Evolutionary conservation across 2,113 vertebrate species (phyloP).

Genomic region (Bujurquina vittata): DNA sequence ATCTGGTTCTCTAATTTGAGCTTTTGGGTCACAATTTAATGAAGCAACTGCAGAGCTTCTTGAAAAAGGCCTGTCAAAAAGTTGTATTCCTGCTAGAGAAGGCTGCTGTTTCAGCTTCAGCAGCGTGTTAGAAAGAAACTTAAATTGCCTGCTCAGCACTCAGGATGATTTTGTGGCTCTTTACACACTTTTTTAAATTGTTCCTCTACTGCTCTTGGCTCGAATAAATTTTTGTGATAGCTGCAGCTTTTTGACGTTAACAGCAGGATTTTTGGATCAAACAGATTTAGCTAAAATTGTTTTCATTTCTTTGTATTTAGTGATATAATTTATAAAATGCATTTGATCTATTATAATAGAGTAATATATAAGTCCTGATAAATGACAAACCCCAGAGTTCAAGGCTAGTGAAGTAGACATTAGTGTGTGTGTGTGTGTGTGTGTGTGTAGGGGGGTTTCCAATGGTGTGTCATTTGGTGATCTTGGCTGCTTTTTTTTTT

Average conservation of each 20-base stretch:
- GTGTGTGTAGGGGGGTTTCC: not conserved
- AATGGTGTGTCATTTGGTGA: not conserved
- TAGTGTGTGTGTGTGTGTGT: not conserved
- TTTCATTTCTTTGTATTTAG: too few relatives aligned
- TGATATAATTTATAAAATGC: not conserved
- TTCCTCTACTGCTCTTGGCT: not conserved
- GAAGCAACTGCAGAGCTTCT: conserved; percentile 53
- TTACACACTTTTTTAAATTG: not conserved
- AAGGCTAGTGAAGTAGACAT: not conserved
- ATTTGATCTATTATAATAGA: not conserved
- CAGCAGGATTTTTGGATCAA: not conserved
- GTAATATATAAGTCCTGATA: not conserved
- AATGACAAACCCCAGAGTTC: not conserved
- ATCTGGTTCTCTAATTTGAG: conserved; percentile 73
- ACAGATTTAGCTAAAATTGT: not conserved
- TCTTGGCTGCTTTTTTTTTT: not conserved
- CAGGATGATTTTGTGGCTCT: not conserved
- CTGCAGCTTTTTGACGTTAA: not conserved
- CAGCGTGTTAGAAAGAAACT: not conserved
- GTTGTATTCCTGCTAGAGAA: conserved; percentile 8
- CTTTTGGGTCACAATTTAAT: conserved; percentile 75
- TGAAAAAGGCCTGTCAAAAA: conserved; percentile 57
- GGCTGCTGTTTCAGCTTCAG: not conserved
- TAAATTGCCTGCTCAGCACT: not conserved
- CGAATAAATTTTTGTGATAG: not conserved